Percentiles rank a stretch among this genome's conserved stretches.
Evolutionary conservation across 2,888 invertebrate genomes (phyloP).

Genomic region (Kuschelorhynchus macadamiae): DNA sequence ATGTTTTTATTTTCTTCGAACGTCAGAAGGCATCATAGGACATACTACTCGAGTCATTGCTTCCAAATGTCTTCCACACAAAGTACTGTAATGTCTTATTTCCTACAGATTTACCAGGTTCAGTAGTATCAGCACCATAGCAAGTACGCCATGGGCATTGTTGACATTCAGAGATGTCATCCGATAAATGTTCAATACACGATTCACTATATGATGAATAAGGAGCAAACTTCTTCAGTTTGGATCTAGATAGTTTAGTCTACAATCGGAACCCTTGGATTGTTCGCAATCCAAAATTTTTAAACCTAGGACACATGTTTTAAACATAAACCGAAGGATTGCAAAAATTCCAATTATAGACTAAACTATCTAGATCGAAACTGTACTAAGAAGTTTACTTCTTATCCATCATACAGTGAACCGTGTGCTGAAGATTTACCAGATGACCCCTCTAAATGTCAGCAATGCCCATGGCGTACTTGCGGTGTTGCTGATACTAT

Average conservation of each 20-base stretch:
- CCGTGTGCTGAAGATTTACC: slow-evolving; percentile 44
- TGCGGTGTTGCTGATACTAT: slow-evolving; percentile 45
- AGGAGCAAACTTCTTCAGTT: too few relatives aligned
- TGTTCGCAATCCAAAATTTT: slow-evolving; percentile 34
- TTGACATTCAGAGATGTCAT: slow-evolving; percentile 47
- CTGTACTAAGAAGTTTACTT: too few relatives aligned
- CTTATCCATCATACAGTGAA: too few relatives aligned
- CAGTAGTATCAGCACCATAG: slow-evolving; percentile 41
- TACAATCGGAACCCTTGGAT: slow-evolving; percentile 42
- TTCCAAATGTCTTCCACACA: slow-evolving; percentile 20
- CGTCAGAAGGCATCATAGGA: slow-evolving; percentile 10
- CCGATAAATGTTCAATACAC: slow-evolving; percentile 43
- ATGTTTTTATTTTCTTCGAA: too few relatives aligned
- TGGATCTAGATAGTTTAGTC: slow-evolving; percentile 32
- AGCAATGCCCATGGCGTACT: slow-evolving; percentile 48
- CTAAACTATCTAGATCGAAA: slow-evolving; percentile 39
- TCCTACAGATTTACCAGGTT: too few relatives aligned
- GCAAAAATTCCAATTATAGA: slow-evolving; percentile 38
- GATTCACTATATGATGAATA: too few relatives aligned
- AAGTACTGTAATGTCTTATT: slow-evolving; percentile 35
- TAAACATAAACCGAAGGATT: slow-evolving; percentile 8
- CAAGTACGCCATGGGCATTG: slow-evolving; percentile 50
- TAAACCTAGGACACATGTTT: slow-evolving; percentile 37
- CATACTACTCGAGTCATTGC: slow-evolving; percentile 24
- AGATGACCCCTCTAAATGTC: slow-evolving; percentile 48